Evolutionary conservation across 2,113 vertebrate genomes (phyloP), one percentile per base, ranked within the genome.

Genomic region (Engraulis encrasicolus): DNA sequence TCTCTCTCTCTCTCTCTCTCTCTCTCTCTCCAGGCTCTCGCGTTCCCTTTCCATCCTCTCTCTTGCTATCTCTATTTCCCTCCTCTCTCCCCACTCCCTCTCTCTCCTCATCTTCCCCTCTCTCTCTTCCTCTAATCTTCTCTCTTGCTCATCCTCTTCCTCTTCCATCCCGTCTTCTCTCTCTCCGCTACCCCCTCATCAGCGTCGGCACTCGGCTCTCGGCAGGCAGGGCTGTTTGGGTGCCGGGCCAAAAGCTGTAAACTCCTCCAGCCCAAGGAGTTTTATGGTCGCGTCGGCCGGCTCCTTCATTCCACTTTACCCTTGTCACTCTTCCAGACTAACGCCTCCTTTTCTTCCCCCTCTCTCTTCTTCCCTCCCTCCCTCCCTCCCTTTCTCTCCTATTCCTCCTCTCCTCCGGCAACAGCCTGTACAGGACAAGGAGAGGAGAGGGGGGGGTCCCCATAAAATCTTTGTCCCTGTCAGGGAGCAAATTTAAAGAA

Each of bases 211-310:
- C 54, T n/a, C n/a, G n/a, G n/a, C n/a, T n/a, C n/a, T n/a, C n/a
- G n/a, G n/a, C n/a, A n/a, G n/a, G n/a, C n/a, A n/a, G n/a, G 89
- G 82, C 84, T 86, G 74, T 81, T 82, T 92, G 91, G 92, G 90
- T 89, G 88, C 87, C 61, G 61, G 83, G 85, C 89, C 91, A 66
- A 80, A 38, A 90, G 90, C 90, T 87, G 87, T 92, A 90, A 92
- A 90, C 85, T 92, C 90, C 85, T 92, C 85, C 89, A 89, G 85
- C 90, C 92, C 89, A 92, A 92, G 90, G 84, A 88, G 89, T 92
- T 92, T 93, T 92, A 92, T 91, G 88, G 89, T 88, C 89, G 88
- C 88, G 87, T 89, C 90, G 87, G 89, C 88, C 87, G 82, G 83
- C 87, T 91, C 82, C 84, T 89, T 91, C 89, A 86, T 91, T 93